Conservation (phyloP, 2,888 invertebrate species). For the Automeris io region DNA sequence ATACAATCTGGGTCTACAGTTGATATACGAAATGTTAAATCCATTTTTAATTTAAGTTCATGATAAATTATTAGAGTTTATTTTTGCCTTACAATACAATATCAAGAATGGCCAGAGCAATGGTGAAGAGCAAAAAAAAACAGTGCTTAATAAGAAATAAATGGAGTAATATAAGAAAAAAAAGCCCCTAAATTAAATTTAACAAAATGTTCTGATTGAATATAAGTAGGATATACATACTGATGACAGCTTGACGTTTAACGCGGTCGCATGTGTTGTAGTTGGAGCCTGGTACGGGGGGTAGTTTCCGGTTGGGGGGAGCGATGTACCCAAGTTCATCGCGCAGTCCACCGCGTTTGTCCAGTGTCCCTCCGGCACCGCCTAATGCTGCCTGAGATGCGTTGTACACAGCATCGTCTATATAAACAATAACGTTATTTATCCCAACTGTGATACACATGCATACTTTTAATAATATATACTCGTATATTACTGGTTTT, state of each 20-base stretch:
- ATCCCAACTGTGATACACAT: not conserved
- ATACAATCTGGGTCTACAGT: too few species aligned
- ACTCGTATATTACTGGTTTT: too few species aligned
- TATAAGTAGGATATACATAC: constrained; percentile 85
- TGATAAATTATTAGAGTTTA: too few species aligned
- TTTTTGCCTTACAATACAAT: too few species aligned
- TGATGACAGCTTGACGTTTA: constrained; percentile 94
- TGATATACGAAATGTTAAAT: too few species aligned
- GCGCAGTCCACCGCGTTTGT: constrained; percentile 87
- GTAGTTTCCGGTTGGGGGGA: constrained; percentile 93
- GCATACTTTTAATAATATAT: too few species aligned
- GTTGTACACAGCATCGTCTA: constrained; percentile 95
- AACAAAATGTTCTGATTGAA: not conserved
- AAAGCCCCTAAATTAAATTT: not conserved
- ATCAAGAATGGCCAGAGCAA: too few species aligned
- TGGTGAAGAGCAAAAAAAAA: too few species aligned
- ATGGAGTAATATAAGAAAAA: too few species aligned
- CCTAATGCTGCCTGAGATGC: constrained; percentile 83
- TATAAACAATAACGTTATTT: not conserved
- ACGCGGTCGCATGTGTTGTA: constrained; percentile 96
- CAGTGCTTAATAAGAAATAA: too few species aligned
- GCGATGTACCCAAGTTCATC: constrained; percentile 96
- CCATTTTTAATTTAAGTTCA: too few species aligned
- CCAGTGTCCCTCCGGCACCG: constrained; percentile 83
- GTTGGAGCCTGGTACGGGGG: constrained; percentile 94